Evolutionary conservation across 2,888 invertebrate genomes (phyloP).

Genomic region (Campaea margaritaria): DNA sequence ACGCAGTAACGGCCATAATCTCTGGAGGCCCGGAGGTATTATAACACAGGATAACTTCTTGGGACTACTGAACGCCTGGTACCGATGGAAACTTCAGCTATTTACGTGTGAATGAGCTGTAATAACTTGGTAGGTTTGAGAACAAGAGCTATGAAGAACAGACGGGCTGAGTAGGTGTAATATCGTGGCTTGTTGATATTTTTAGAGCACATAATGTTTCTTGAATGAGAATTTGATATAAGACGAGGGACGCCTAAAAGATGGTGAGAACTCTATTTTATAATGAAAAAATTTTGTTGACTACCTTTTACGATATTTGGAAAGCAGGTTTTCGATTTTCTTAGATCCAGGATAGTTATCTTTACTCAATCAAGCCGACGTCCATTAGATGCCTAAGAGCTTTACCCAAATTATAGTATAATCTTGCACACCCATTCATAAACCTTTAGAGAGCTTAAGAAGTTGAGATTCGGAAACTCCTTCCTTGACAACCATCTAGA

Average conservation of each 20-base stretch:
- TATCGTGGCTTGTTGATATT: not conserved
- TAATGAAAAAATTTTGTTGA: too few species aligned
- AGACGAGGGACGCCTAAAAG: too few species aligned
- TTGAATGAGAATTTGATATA: not conserved
- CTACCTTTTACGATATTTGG: too few species aligned
- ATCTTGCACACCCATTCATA: not conserved
- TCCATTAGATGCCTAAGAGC: too few species aligned
- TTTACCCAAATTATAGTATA: too few species aligned
- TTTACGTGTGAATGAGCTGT: conserved; percentile 55
- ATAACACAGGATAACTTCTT: conserved; percentile 56
- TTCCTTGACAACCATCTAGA: too few species aligned
- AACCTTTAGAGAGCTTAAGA: not conserved
- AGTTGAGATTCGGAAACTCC: too few species aligned
- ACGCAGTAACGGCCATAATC: conserved; percentile 58
- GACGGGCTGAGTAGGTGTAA: conserved; percentile 25
- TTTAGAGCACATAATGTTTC: not conserved
- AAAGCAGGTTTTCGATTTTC: too few species aligned
- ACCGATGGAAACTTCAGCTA: conserved; percentile 56
- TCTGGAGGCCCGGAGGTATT: conserved; percentile 59
- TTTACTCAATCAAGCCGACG: too few species aligned
- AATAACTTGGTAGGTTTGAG: conserved; percentile 48
- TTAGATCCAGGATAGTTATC: too few species aligned
- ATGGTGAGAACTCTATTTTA: not conserved
- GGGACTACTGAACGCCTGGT: conserved; percentile 49
- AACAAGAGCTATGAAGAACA: conserved; percentile 41